Evolutionary conservation across 2,888 invertebrate genomes (phyloP).

Genomic region (Arge pagana): DNA sequence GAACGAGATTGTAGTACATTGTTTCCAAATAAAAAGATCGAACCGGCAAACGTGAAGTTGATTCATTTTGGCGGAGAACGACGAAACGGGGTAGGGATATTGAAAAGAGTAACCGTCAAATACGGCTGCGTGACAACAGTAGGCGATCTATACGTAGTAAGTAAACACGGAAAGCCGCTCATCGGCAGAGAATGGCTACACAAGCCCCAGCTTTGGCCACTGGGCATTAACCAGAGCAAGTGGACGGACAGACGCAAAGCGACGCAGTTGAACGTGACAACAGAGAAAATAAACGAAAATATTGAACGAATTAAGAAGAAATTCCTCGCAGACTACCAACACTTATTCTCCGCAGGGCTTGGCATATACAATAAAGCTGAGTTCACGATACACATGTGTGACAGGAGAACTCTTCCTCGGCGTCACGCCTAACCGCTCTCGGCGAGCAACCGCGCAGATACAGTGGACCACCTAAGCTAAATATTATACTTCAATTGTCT

Average conservation of each 20-base stretch:
- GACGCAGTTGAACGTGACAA: too few relatives aligned
- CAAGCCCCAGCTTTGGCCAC: slow-evolving; percentile 25
- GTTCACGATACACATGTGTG: slow-evolving; percentile 11
- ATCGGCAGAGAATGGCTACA: slow-evolving; percentile 27
- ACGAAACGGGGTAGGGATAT: background rate
- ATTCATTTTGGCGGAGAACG: slow-evolving; percentile 21
- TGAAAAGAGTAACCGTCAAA: too few relatives aligned
- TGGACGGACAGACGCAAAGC: too few relatives aligned
- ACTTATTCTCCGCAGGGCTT: background rate
- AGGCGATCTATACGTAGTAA: slow-evolving; percentile 18
- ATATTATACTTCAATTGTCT: too few relatives aligned
- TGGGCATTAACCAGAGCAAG: too few relatives aligned
- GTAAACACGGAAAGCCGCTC: slow-evolving; percentile 21
- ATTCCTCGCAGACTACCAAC: background rate
- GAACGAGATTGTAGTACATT: background rate
- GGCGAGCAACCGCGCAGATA: too few relatives aligned
- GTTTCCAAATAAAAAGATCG: slow-evolving; percentile 16
- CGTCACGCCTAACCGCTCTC: too few relatives aligned
- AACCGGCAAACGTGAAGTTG: slow-evolving; percentile 12
- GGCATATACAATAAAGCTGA: slow-evolving; percentile 21
- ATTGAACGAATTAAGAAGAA: background rate
- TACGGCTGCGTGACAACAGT: background rate
- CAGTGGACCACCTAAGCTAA: too few relatives aligned
- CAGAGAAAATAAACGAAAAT: too few relatives aligned
- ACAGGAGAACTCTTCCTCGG: too few relatives aligned